A percentile compares a stretch with the other conserved stretches of the same genome.
Evolutionary conservation across 37 sponge, comb jelly and placozoan species (phyloP).

Genomic region (Beroe forskalii): DNA sequence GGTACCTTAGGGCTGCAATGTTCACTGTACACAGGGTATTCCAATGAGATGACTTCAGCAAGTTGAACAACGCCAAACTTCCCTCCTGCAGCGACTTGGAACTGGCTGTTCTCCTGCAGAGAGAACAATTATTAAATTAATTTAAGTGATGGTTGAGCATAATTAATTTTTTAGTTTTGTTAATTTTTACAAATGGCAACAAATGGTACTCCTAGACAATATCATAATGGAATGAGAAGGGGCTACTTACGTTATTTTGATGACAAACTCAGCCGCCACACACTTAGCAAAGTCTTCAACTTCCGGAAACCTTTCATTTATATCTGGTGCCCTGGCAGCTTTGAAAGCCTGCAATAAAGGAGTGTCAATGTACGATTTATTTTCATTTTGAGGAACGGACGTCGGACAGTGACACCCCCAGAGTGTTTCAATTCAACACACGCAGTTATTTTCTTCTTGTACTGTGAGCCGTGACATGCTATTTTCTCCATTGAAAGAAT

Average conservation of each 20-base stretch:
- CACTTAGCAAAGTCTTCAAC: neutral
- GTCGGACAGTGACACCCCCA: no score
- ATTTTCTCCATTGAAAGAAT: no score
- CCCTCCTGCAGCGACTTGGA: neutral
- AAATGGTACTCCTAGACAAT: no score
- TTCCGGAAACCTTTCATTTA: conserved; percentile 24
- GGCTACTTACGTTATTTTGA: conserved; percentile 30
- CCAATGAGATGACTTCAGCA: neutral
- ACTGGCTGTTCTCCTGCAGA: neutral
- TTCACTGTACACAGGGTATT: neutral
- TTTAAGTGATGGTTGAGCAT: no score
- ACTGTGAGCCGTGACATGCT: neutral
- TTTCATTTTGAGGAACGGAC: no score
- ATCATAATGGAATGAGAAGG: neutral
- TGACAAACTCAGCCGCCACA: neutral
- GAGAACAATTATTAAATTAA: no score
- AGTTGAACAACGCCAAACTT: neutral
- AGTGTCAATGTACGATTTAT: no score
- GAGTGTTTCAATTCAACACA: no score
- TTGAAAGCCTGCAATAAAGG: conserved; percentile 18
- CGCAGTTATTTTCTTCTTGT: neutral
- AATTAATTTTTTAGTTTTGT: no score
- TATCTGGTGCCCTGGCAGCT: neutral
- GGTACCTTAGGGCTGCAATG: conserved; percentile 36
- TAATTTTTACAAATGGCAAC: no score